Evolutionary conservation across 2,888 invertebrate genomes (phyloP), one percentile per base, ranked within the genome.

Genomic region (Diploptera punctata): DNA sequence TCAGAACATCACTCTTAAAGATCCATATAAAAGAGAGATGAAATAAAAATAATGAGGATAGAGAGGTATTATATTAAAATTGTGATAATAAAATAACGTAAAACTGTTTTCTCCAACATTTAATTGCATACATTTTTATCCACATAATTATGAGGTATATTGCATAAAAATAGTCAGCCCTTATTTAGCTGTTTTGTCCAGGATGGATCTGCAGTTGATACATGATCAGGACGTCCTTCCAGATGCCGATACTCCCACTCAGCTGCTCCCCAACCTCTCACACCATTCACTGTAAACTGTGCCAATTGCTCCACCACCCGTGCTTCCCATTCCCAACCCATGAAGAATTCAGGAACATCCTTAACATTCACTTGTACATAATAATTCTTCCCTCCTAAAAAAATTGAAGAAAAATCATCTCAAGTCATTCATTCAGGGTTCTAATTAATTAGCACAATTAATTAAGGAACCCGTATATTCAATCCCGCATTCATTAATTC

Each of bases 181-280:
- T 73, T 69, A 43, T n/a, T 18, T n/a, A 73, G n/a, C 1, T 43
- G 10, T 0, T 43, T 19, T 7, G 73, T 67, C 61, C 68, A 72
- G 1, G 38, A 16, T 1, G 74, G 74, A 44, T 74, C 74, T 16
- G 16, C 19, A 9, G 38, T n/a, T n/a, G 70, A 49, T 5, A 68
- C 10, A 10, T 19, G 9, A 16, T 10, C 5, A 5, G 72, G 72
- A 10, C 72, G 62, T n/a, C 69, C 72, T 3, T 24, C 47, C 24
- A 57, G 21, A 60, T 70, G 18, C 7, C 89, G 85, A 78, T 90
- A 91, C 68, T 89, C 86, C 87, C 90, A 90, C 79, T 91, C 91
- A 0, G 87, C 86, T 72, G 89, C 86, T 0, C 90, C 90, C 82
- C 87, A 87, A 0, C 90, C 91, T 74, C 84, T 86, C 0, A 87